Base-by-base conservation (phyloP, 2,113 vertebrate species). In the Osmerus eperlanus region DNA sequence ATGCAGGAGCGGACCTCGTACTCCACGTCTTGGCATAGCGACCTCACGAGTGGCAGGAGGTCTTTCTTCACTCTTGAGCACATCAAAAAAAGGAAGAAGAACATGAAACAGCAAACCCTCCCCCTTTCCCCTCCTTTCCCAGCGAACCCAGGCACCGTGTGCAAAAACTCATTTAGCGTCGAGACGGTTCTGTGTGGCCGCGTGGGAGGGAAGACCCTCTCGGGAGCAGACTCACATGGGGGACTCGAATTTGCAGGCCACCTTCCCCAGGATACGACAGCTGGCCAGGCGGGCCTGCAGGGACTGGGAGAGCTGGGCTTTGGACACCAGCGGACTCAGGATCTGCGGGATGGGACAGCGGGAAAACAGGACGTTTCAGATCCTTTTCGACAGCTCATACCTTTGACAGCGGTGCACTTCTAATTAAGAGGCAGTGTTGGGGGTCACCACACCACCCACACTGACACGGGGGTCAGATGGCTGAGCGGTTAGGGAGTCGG, bases 1-100 rank as follows among this genome's bases (percentile, higher is more conserved):
- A 98, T 97, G 68, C 94, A 96, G 72, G 93, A 92, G 84, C 96
- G 94, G 60, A 98, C 96, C 91, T 98, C 95, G 51, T 94, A 94
- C 76, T 98, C 96, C 69, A 92, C 90, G 65, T 98, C 96, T 84
- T 94, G 95, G 89, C 96, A 97, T 61, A 98, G 86, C 32, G 96
- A 95, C 77, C 93, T 95, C 81, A 95, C 94, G 86, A 98, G 66
- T 0, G 96, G 96, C 85, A 98, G 87, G 81, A 98, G 92, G 79
- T 98, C 96, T 83, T 93, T 94, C 86, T 96, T 97, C 83, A 97
- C 89, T 80, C 96, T 98, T 47, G 41, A 47, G 41, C 41, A 12
- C 9, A 47, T 47, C 41, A 2, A 47, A 47, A 7, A 3, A 28
- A 28, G 41, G 41, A 47, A 47, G 5, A 12, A 47, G 9, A 47